Conservation (phyloP, 2,888 invertebrate genomes). For the Drosophila helvetica region DNA sequence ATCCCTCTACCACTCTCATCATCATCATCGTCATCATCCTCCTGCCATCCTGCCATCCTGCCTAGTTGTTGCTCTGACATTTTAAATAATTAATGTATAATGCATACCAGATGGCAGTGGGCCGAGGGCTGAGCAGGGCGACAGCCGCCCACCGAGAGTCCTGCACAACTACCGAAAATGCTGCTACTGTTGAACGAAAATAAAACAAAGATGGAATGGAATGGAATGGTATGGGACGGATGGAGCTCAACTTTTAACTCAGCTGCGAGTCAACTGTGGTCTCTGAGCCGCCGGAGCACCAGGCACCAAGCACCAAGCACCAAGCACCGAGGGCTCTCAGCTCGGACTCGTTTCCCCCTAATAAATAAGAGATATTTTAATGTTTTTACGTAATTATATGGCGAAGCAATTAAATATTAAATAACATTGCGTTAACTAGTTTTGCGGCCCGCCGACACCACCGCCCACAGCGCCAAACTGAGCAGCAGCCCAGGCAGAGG, state of each 20-base stretch:
- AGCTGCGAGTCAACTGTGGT: slow-evolving; percentile 6
- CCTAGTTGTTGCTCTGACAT: slow-evolving; percentile 77
- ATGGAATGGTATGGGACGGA: slow-evolving; percentile 8
- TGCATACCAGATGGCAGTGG: slow-evolving; percentile 54
- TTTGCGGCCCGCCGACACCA: slow-evolving; percentile 44
- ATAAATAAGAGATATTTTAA: slow-evolving; percentile 78
- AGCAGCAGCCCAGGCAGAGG: not conserved
- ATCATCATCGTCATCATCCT: slow-evolving; percentile 49
- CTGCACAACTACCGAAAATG: slow-evolving; percentile 48
- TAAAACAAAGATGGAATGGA: slow-evolving; percentile 38
- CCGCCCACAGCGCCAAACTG: slow-evolving; percentile 9
- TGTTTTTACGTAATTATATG: slow-evolving; percentile 79
- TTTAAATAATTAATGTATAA: slow-evolving; percentile 78
- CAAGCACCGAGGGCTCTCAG: slow-evolving; percentile 15
- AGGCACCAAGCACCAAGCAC: slow-evolving; percentile 5
- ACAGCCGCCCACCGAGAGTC: slow-evolving; percentile 5
- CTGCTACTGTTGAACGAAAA: slow-evolving; percentile 67
- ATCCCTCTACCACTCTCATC: slow-evolving; percentile 45
- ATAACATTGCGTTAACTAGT: slow-evolving; percentile 61
- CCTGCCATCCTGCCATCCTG: no score
- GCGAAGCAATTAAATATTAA: slow-evolving; percentile 75
- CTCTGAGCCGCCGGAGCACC: slow-evolving; percentile 8
- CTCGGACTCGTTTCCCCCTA: slow-evolving; percentile 26
- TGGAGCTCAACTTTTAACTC: slow-evolving; percentile 44
- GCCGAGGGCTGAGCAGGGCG: not conserved